Evolutionary conservation across 2,797 vertebrate species (phyloP).

Genomic region (Acanthornis magna): DNA sequence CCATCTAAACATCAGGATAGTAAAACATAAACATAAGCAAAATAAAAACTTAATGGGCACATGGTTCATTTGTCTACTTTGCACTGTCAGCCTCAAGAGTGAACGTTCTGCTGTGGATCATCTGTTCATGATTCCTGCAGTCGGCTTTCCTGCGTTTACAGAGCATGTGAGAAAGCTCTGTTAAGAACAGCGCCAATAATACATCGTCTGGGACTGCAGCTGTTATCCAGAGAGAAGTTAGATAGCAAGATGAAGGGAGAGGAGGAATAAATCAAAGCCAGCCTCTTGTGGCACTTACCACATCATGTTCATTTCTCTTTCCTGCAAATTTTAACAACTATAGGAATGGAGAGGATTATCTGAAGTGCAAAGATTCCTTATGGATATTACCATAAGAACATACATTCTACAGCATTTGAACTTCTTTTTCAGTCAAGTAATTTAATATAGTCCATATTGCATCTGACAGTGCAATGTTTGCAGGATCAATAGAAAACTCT

Average conservation of each 20-base stretch:
- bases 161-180: background rate
- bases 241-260: conserved; percentile 1
- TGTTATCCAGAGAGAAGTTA: conserved; percentile 22
- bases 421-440: background rate
- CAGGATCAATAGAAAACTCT: background rate
- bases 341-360: background rate
- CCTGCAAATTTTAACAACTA: background rate
- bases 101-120: conserved; percentile 22
- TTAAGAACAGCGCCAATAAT: background rate
- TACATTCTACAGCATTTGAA: background rate
- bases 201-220: conserved; percentile 36
- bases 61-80: conserved; percentile 26
- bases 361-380: background rate
- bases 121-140: conserved; percentile 13
- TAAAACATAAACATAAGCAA: background rate
- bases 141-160: accelerated
- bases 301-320: background rate
- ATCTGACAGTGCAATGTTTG: background rate
- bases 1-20: background rate
- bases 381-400: background rate
- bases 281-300: background rate
- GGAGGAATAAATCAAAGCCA: conserved; percentile 40
- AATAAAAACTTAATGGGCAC: background rate
- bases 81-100: background rate
- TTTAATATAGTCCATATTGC: background rate